A percentile compares a stretch with the other conserved stretches of the same genome.
These are phyloP conservation scores for Drosophila parthenogenetica DNA, from an alignment of 2,888 invertebrate genomes.

Conservation along the genomic window DNA sequence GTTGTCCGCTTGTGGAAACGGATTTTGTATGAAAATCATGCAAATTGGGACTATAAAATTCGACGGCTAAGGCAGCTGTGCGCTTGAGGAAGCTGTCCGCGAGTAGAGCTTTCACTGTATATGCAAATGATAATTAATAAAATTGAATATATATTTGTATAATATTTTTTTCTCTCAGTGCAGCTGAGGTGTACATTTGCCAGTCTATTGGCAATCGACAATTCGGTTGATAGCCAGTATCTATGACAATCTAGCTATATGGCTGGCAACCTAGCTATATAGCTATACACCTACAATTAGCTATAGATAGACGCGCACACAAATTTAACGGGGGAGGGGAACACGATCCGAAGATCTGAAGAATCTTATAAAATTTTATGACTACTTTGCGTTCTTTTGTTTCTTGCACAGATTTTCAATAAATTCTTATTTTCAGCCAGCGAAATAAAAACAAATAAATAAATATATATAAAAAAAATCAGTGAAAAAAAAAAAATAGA, in stretches of 20 bases:
- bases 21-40: too few species aligned
- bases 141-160: too few species aligned
- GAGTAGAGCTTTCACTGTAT: too few species aligned
- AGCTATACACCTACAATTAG: slow-evolving; percentile 15
- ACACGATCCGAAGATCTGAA: slow-evolving; percentile 4
- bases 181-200: slow-evolving; percentile 31
- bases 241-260: too few species aligned
- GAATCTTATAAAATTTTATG: slow-evolving; percentile 64
- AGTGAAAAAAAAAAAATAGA: slow-evolving; percentile 7
- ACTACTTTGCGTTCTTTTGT: slow-evolving; percentile 70
- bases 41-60: too few species aligned
- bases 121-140: too few species aligned
- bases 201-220: slow-evolving; percentile 24
- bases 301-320: slow-evolving; percentile 21
- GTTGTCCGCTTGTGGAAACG: too few species aligned
- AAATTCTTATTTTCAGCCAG: slow-evolving; percentile 49
- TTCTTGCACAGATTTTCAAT: slow-evolving; percentile 52
- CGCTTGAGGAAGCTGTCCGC: too few species aligned
- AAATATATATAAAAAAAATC: slow-evolving; percentile 13
- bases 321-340: neutral
- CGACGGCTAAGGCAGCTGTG: too few species aligned
- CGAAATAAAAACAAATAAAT: slow-evolving; percentile 30
- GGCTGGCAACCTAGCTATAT: slow-evolving; percentile 24
- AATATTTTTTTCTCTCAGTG: neutral
- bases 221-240: too few species aligned